Base-by-base conservation (phyloP, 2,888 invertebrate species). In the Calephelis perditalis region DNA sequence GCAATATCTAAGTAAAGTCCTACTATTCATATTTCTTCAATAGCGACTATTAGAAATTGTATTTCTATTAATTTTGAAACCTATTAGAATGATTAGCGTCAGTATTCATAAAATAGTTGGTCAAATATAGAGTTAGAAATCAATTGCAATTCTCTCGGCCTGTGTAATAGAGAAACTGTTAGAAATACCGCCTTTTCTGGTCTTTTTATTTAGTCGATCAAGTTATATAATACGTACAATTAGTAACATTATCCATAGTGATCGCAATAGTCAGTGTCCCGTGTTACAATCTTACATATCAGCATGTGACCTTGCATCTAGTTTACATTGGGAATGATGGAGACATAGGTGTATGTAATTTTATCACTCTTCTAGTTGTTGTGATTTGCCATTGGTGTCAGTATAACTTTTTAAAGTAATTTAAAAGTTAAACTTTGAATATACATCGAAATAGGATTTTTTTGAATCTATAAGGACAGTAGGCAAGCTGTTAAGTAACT, bases 271-370 rank as follows among this genome's bases (percentile, higher is more conserved):
- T 49, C 49, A 49, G 49, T 49, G 49, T 49, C 49, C 49, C 35
- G 49, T 49, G 49, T 49, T 45, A 12, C 59, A 15, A 45, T 45
- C 55, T 59, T 86, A 90, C 90, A 90, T 90, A 90, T 90, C 89
- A 89, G 82, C 79, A 80, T 82, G 86, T 87, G 88, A 87, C 86
- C 86, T 66, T 87, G 83, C 78, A 76, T 40, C 6, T 85, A 86
- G 81, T 77, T 76, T 80, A 26, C 26, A 26, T 26, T 26, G 6
- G 40, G 5, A 40, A 40, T 40, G 80, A 77, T 81, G 78, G 63
- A 77, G 59, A 59, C 59, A 56, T 65, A 63, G 56, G 55, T 61
- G 60, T 69, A 69, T 79, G 76, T 78, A 78, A 77, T 76, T 74
- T 75, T 73, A 79, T 74, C 73, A 79, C 70, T 77, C 75, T 77